A percentile compares a stretch with the other conserved stretches of the same genome.
Conservation (phyloP, 2,113 vertebrate genomes). For the Percopsis transmontana region DNA sequence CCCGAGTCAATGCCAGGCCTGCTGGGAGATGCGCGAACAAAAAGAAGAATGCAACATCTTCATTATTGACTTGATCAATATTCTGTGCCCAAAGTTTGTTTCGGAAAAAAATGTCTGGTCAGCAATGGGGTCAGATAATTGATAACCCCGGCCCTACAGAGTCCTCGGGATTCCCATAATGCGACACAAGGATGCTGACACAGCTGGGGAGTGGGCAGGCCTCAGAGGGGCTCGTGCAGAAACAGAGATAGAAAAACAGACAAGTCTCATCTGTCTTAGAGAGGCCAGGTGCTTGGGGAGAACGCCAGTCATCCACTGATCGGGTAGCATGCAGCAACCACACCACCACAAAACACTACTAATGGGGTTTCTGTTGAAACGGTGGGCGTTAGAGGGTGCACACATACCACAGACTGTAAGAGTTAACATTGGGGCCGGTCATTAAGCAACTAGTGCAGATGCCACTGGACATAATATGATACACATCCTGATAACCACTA, state of each 20-base stretch:
- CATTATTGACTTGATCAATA: slow-evolving; percentile 51
- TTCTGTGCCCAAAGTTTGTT: slow-evolving; percentile 36
- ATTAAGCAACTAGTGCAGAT: too few relatives aligned
- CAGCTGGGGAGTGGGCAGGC: slow-evolving; percentile 35
- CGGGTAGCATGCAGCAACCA: neutral
- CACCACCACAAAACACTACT: too few relatives aligned
- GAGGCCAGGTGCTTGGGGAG: neutral
- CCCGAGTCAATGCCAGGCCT: neutral
- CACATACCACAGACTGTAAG: too few relatives aligned
- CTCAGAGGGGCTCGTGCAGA: neutral
- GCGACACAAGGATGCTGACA: slow-evolving; percentile 38
- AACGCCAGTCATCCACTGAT: neutral
- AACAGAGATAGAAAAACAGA: neutral
- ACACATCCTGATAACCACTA: too few relatives aligned
- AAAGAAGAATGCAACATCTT: slow-evolving; percentile 65
- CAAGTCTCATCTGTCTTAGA: neutral
- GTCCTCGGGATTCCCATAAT: slow-evolving; percentile 28
- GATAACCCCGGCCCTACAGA: slow-evolving; percentile 26
- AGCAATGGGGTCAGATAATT: slow-evolving; percentile 61
- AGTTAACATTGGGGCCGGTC: too few relatives aligned
- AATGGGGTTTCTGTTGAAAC: too few relatives aligned
- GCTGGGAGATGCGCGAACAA: slow-evolving; percentile 6
- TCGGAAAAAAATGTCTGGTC: slow-evolving; percentile 41
- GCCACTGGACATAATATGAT: too few relatives aligned
- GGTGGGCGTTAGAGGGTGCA: too few relatives aligned